Evolutionary conservation across 2,888 invertebrate species (phyloP), one percentile per base, ranked within the genome.

Genomic region (Epsilonema sp.): DNA sequence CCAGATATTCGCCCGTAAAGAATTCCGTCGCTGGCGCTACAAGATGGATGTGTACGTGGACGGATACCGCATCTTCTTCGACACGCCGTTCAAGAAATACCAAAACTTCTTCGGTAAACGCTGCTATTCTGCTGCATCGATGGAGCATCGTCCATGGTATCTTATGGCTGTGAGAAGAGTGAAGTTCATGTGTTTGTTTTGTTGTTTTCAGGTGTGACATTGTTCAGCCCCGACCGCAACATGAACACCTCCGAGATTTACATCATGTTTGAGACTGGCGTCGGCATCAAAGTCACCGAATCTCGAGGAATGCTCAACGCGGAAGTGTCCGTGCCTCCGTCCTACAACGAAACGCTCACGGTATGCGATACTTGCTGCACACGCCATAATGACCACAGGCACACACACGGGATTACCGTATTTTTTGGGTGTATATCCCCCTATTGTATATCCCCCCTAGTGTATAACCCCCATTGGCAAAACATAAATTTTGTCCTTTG

Each of bases 191-290:
- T n/a, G n/a, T n/a, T n/a, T n/a, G n/a, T n/a, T n/a, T n/a, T n/a
- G n/a, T n/a, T n/a, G n/a, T 47, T 59, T 60, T 31, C 61, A 78
- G 79, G 82, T 46, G 85, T 86, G 0, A 78, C 83, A 0, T 82
- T 90, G 1, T 86, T 87, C 63, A 84, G 84, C 20, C 87, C 87
- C 1, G 79, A 82, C 46, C 82, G 83, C 60, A 76, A 86, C 55
- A 70, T 86, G 46, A 87, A 89, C 68, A 89, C 89, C 67, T 86
- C 87, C 1, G 86, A 90, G 70, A 83, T 92, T 24, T 76, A 90
- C 31, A 78, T 90, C 44, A 85, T 89, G 82, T 87, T 90, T 64
- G 78, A 85, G 49, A 84, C 85, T 0, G 90, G 89, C 2, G 83
- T 84, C 42, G 90, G 90, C 0, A 76, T 90, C 1, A 86, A 89